phyloP scores from a whole-genome alignment of 2,888 invertebrate species.

The Eretmocerus hayati region DNA sequence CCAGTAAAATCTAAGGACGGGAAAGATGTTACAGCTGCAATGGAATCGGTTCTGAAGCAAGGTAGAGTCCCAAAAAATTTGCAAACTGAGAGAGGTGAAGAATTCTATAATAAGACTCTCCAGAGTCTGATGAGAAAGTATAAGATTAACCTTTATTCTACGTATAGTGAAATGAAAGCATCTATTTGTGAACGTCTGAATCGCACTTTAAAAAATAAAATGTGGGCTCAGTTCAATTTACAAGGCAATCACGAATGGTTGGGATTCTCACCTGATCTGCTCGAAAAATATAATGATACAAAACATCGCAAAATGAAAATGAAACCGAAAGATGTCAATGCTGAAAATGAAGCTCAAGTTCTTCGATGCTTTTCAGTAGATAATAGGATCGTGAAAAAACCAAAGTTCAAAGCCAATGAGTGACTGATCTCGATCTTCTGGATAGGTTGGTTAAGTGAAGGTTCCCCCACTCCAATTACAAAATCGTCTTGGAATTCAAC shows the following conservation, averaged over 20 bases:
- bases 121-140: conserved; percentile 1
- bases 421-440: no score
- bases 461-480: no score
- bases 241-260: conserved; percentile 26
- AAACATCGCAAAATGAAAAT: conserved; percentile 13
- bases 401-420: neutral
- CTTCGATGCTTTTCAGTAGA: neutral
- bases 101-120: conserved; percentile 26
- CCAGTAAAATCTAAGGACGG: conserved; percentile 22
- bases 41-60: conserved; percentile 14
- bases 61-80: conserved; percentile 20
- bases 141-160: conserved; percentile 22
- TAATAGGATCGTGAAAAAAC: neutral
- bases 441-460: no score
- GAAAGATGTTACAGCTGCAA: conserved; percentile 27
- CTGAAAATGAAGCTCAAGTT: conserved; percentile 1
- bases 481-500: no score
- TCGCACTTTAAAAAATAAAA: conserved; percentile 3
- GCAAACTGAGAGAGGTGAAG: conserved; percentile 23
- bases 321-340: conserved; percentile 22
- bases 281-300: conserved; percentile 23
- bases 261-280: conserved; percentile 16
- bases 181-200: conserved; percentile 12
- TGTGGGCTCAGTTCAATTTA: conserved; percentile 28
- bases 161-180: conserved; percentile 29